phyloP scores from a whole-genome alignment of 1,140 invertebrate species.

The Drosophila pectinifera region DNA sequence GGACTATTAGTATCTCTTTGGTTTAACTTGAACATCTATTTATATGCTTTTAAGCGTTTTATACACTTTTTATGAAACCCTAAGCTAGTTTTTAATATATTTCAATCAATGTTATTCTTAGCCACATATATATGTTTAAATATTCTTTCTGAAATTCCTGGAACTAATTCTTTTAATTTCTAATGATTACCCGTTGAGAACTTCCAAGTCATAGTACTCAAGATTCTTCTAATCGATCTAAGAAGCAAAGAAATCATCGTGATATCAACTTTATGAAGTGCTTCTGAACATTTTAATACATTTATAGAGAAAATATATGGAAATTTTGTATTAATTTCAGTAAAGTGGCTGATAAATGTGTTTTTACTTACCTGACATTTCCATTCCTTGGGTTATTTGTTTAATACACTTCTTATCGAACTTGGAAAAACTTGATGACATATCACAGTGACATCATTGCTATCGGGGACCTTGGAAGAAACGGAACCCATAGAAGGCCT shows the following conservation, averaged over 20 bases:
- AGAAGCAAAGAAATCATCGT: background rate
- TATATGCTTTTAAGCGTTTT: too few species aligned
- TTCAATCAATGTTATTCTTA: too few species aligned
- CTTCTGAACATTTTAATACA: background rate
- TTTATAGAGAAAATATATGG: too few species aligned
- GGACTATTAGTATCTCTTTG: too few species aligned
- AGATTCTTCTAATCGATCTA: background rate
- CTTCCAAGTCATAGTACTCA: background rate
- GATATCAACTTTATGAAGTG: background rate
- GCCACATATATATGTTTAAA: too few species aligned
- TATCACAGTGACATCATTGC: constrained; percentile 28
- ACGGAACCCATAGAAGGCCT: constrained; percentile 10
- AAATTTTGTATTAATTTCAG: too few species aligned
- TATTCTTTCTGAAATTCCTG: background rate
- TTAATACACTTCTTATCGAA: constrained; percentile 1
- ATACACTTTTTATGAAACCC: too few species aligned
- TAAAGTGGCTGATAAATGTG: background rate
- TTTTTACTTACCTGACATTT: background rate
- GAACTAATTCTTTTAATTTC: background rate
- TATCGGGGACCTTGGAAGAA: constrained; percentile 27
- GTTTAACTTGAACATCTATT: too few species aligned
- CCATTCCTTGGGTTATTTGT: too few species aligned
- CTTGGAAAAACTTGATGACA: constrained; percentile 5
- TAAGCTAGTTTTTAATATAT: too few species aligned
- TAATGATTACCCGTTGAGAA: background rate